A percentile compares a stretch with the other conserved stretches of the same genome.
Conservation (phyloP, 2,113 vertebrate genomes). For the Beaufortia kweichowensis region DNA sequence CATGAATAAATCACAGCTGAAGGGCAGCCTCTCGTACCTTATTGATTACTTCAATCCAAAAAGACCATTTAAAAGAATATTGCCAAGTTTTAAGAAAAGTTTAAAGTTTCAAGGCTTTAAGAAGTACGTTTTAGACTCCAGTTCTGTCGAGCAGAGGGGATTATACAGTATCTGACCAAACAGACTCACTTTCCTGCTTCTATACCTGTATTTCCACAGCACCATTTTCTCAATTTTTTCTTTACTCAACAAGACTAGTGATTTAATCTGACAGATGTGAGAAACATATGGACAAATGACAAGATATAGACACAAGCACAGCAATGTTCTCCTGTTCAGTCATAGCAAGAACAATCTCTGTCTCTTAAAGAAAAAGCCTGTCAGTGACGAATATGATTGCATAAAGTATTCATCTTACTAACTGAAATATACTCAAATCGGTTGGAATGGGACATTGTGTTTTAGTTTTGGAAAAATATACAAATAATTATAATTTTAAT, state of each 20-base stretch:
- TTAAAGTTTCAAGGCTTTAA: constrained; percentile 24
- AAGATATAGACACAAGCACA: not conserved
- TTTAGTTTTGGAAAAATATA: too few species aligned
- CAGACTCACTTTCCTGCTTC: constrained; percentile 10
- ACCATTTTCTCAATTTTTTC: not conserved
- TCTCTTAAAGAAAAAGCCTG: not conserved
- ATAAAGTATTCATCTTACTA: too few species aligned
- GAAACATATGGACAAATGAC: not conserved
- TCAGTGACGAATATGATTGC: too few species aligned
- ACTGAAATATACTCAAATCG: too few species aligned
- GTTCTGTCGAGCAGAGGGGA: constrained; percentile 3
- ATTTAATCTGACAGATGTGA: not conserved
- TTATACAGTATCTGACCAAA: constrained; percentile 33
- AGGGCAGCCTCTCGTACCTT: too few species aligned
- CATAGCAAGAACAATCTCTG: not conserved
- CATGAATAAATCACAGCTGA: too few species aligned
- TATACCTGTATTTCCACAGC: constrained; percentile 7
- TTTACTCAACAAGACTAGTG: not conserved
- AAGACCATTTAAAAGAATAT: constrained; percentile 20
- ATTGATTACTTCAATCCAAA: too few species aligned
- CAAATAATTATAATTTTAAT: too few species aligned
- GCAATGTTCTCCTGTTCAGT: not conserved
- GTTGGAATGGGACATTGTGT: not conserved
- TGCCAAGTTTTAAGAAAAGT: constrained; percentile 24
- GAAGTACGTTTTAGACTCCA: constrained; percentile 19